Evolutionary conservation across 2,888 invertebrate species (phyloP).

Genomic region (Lasius platythorax): DNA sequence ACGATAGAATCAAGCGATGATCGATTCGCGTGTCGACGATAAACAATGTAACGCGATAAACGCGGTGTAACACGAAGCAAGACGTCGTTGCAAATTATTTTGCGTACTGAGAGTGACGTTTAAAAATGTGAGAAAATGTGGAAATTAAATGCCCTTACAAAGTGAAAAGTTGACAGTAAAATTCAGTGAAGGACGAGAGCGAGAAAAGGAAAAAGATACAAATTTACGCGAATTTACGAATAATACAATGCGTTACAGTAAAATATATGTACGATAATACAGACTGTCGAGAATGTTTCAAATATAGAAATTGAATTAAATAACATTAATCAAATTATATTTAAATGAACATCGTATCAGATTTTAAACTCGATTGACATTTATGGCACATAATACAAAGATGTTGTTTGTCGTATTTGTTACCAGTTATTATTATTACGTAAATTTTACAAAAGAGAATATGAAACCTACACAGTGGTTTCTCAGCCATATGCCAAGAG

Average conservation of each 20-base stretch:
- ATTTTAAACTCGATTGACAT: neutral
- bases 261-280: neutral
- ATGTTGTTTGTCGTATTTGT: constrained; percentile 10
- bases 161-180: neutral
- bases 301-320: constrained; percentile 3
- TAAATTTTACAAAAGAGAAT: constrained; percentile 21
- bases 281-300: neutral
- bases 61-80: constrained; percentile 15
- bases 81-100: constrained; percentile 29
- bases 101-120: constrained; percentile 6
- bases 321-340: neutral
- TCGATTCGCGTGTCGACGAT: constrained; percentile 28
- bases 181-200: constrained; percentile 13
- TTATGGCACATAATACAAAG: neutral
- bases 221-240: neutral
- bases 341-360: neutral
- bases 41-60: constrained; percentile 41
- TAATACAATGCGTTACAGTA: neutral
- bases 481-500: constrained; percentile 27
- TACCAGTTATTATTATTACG: neutral
- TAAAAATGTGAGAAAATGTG: constrained; percentile 10
- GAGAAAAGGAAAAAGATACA: neutral
- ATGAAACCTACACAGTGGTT: neutral
- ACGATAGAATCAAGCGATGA: constrained; percentile 43
- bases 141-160: neutral